Base-by-base conservation (phyloP, 2,888 invertebrate species). In the Nasonia oneida region DNA sequence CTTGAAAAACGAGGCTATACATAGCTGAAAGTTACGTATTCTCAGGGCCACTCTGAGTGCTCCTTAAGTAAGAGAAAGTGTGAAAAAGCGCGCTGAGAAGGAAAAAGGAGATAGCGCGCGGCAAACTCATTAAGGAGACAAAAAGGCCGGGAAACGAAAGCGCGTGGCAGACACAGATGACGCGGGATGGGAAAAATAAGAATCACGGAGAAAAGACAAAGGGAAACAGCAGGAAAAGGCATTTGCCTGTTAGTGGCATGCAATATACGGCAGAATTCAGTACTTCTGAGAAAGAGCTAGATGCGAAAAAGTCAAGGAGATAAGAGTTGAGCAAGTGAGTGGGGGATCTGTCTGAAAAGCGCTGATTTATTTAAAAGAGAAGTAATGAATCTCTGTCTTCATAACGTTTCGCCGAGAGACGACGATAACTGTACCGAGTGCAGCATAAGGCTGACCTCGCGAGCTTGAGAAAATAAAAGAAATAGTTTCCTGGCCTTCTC, bases 321-420 rank as follows among this genome's bases (percentile, higher is more conserved):
- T 14, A n/a, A 71, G n/a, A 33, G 39, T 37, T 0, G 67, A 33
- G 42, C 14, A 47, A 33, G 37, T 29, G 10, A 47, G 33, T 37
- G 53, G 12, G 61, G 12, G 3, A 1, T 3, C n/a, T n/a, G 18
- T 39, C 8, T 39, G 53, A 73, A 73, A 81, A 37, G 47, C 64
- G 74, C 64, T 81, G 74, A 81, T 67, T 42, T 75, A 67, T 79
- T 79, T 67, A 79, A 79, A 79, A 75, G 42, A 82, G 75, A 75
- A 57, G 33, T 64, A 64, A 73, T 64, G 64, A 74, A 33, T 67
- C 67, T 18, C 18, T n/a, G 42, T 12, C 18, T 29, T 64, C 15
- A 39, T 37, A 5, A n/a, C 47, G 3, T 23, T 8, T 12, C 64
- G 10, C 12, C 10, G 61, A n/a, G 61, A n/a, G 23, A 23, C 61